Evolutionary conservation across 2,888 invertebrate species (phyloP).

Genomic region (Dryococelus australis): DNA sequence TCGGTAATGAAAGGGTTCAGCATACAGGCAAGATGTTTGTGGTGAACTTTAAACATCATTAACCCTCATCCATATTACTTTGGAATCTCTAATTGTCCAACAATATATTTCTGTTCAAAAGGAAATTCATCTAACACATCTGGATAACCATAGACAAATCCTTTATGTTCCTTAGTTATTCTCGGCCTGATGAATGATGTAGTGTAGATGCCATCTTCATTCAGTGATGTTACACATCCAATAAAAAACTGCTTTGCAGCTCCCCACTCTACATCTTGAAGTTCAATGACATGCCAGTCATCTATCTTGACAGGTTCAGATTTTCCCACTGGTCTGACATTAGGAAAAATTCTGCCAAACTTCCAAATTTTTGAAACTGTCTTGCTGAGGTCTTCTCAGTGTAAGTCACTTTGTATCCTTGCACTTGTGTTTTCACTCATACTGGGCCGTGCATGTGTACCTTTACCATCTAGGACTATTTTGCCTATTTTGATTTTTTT

Average conservation of each 20-base stretch:
- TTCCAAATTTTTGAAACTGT: background rate
- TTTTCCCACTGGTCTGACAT: slow-evolving; percentile 1
- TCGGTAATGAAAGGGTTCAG: no score
- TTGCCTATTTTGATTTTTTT: background rate
- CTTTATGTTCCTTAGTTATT: no score
- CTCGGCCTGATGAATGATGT: no score
- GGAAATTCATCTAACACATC: background rate
- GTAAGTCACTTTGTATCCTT: no score
- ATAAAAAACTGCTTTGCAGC: background rate
- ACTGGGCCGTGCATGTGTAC: background rate
- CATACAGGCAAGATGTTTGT: background rate
- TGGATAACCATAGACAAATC: background rate
- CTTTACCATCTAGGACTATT: background rate
- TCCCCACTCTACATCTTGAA: background rate
- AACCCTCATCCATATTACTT: background rate
- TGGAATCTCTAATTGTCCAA: background rate
- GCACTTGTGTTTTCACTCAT: no score
- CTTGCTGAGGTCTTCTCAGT: background rate
- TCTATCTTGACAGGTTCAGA: background rate
- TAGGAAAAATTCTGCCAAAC: background rate
- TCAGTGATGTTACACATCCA: background rate
- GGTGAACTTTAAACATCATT: background rate
- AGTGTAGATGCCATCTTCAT: background rate
- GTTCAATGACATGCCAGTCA: background rate
- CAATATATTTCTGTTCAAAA: background rate